Percentiles rank a stretch among this genome's conserved stretches.
phyloP scores from a whole-genome alignment of 2,888 invertebrate species.

The Drosophila planitibia region DNA sequence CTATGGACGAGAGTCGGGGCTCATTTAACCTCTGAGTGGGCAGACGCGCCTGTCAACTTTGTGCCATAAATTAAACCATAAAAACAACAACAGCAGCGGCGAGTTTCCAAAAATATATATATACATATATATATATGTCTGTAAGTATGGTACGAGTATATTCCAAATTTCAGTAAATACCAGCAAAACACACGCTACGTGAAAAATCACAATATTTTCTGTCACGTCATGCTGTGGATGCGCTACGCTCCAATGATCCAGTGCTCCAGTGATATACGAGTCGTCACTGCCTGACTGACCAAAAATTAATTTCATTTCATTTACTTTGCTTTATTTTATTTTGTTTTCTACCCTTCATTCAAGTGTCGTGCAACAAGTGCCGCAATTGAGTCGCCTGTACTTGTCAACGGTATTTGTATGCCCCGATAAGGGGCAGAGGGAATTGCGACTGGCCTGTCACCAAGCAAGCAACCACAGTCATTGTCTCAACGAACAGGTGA shows the following conservation, averaged over 20 bases:
- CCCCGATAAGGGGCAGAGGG: slow-evolving; percentile 6
- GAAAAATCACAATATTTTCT: slow-evolving; percentile 72
- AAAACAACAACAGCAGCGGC: slow-evolving; percentile 46
- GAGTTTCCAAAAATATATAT: slow-evolving; percentile 49
- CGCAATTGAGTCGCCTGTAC: slow-evolving; percentile 74
- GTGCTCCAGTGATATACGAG: slow-evolving; percentile 53
- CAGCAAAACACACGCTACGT: slow-evolving; percentile 42
- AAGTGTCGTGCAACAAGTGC: slow-evolving; percentile 78
- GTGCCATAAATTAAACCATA: slow-evolving; percentile 76
- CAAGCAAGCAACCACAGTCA: slow-evolving; percentile 53
- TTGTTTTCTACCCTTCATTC: slow-evolving; percentile 40
- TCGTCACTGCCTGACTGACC: slow-evolving; percentile 51
- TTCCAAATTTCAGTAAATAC: slow-evolving; percentile 50
- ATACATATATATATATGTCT: background rate
- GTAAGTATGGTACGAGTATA: slow-evolving; percentile 16
- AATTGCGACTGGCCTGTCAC: slow-evolving; percentile 52
- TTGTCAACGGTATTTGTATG: slow-evolving; percentile 56
- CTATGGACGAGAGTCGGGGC: slow-evolving; percentile 28
- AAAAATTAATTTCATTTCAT: slow-evolving; percentile 53
- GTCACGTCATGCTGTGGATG: slow-evolving; percentile 69
- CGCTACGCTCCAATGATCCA: slow-evolving; percentile 54
- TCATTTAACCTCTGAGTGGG: slow-evolving; percentile 69
- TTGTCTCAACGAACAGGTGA: slow-evolving; percentile 77
- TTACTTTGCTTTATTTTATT: slow-evolving; percentile 27
- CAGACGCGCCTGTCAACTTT: slow-evolving; percentile 71